A percentile compares a stretch with the other conserved stretches of the same genome.
Evolutionary conservation across 2,888 invertebrate genomes (phyloP).

Genomic region (Rosalia funebris): DNA sequence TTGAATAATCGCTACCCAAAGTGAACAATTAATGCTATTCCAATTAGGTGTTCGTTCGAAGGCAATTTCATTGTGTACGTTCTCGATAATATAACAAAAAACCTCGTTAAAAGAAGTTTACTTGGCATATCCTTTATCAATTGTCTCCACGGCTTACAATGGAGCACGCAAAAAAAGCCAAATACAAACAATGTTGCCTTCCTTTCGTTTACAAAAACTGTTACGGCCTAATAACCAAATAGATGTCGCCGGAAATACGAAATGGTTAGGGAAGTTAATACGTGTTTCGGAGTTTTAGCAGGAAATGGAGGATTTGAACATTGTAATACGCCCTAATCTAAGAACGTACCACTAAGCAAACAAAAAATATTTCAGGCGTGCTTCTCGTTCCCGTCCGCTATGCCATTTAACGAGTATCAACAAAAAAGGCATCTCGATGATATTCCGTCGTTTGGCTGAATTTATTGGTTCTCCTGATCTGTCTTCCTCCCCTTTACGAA

Average conservation of each 20-base stretch:
- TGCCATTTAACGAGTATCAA: neutral
- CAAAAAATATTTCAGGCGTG: constrained; percentile 10
- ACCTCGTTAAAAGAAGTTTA: neutral
- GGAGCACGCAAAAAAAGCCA: constrained; percentile 6
- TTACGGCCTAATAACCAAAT: constrained; percentile 16
- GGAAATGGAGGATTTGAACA: constrained; percentile 20
- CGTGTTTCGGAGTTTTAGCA: constrained; percentile 4
- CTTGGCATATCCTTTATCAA: constrained; percentile 1
- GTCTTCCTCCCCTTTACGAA: too few relatives aligned
- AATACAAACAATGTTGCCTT: constrained; percentile 3
- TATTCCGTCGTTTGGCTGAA: neutral
- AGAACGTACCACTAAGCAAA: constrained; percentile 16
- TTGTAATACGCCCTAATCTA: constrained; percentile 13
- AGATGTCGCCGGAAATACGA: constrained; percentile 7
- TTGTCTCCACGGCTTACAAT: neutral
- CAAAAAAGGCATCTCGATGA: neutral
- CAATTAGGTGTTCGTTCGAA: neutral
- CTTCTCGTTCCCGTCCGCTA: neutral
- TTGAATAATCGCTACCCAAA: neutral
- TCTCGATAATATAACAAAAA: neutral
- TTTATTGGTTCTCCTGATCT: neutral
- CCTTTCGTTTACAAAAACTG: constrained; percentile 10
- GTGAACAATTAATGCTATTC: neutral
- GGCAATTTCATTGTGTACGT: neutral
- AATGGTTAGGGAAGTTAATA: constrained; percentile 10